Base-by-base conservation (phyloP, 1,140 invertebrate genomes). In the Drosophila bocki region DNA sequence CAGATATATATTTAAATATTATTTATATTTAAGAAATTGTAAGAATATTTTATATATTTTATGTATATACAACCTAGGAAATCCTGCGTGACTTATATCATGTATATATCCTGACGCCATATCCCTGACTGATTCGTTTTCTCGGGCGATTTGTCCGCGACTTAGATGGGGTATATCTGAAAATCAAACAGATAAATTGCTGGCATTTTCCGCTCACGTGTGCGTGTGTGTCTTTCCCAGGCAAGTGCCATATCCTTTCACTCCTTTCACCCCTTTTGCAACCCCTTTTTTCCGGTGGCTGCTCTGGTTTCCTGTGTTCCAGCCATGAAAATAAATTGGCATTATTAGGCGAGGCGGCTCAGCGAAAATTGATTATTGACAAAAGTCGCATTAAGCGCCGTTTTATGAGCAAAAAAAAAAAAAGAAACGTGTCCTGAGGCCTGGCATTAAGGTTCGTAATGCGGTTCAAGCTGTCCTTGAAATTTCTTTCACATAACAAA, bases 281-380 rank as follows among this genome's bases (percentile, higher is more conserved):
- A 81, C 82, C 82, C 82, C 57, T 75, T 80, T 45, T 51, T 45
- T 45, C 7, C n/a, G 11, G 11, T 22, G 39, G 48, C 7, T 39
- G 58, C 56, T 58, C 44, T 37, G 60, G 17, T 58, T 70, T 41
- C 26, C 35, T 45, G 32, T 19, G 58, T 39, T 9, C 29, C 41
- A 50, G 62, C 44, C 74, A 77, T 68, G 58, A 69, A 85, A 72
- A 88, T 88, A 88, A 88, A 88, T 88, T 88, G 85, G 81, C 85
- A 81, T 88, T 88, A 88, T 88, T 88, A 88, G 60, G 71, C 58
- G 80, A 51, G 51, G 58, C 58, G 75, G 81, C 74, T 88, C 77
- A 90, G 85, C 42, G 78, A 70, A 85, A 88, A 88, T 88, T 88
- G 85, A 88, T 88, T 88, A 88, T 88, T 85, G 85, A 82, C 81